These are phyloP conservation scores for Himalopsyche japonica DNA, from an alignment of 2,888 invertebrate species.

Conservation along the genomic window DNA sequence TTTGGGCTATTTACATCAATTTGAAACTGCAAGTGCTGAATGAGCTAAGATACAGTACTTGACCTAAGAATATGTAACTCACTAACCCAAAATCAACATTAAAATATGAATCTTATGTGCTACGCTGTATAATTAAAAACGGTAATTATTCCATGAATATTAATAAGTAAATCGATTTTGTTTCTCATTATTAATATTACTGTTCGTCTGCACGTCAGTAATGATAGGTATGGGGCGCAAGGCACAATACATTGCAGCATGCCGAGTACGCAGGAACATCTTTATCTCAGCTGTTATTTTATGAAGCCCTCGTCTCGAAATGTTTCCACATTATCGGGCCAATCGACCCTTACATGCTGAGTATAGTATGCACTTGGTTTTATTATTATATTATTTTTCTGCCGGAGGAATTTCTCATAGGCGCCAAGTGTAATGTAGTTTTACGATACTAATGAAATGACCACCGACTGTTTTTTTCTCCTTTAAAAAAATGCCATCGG, in stretches of 20 bases:
- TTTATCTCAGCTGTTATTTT: neutral
- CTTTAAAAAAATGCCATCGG: neutral
- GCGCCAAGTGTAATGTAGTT: slow-evolving; percentile 20
- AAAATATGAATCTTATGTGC: neutral
- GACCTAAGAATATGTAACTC: too few relatives aligned
- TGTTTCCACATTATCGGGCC: neutral
- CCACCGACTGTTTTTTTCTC: neutral
- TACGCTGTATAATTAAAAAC: neutral
- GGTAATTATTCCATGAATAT: neutral
- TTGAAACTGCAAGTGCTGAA: too few relatives aligned
- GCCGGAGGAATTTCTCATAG: slow-evolving; percentile 23
- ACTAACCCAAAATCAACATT: too few relatives aligned
- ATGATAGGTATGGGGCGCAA: neutral
- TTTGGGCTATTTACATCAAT: too few relatives aligned
- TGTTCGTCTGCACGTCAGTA: neutral
- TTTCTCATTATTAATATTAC: neutral
- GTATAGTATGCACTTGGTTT: neutral
- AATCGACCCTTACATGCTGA: neutral
- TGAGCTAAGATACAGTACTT: too few relatives aligned
- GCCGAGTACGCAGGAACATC: neutral
- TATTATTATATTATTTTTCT: slow-evolving; percentile 11
- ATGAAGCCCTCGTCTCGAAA: slow-evolving; percentile 1
- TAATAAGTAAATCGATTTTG: neutral
- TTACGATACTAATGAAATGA: slow-evolving; percentile 9
- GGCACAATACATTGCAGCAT: neutral